A percentile compares a stretch with the other conserved stretches of the same genome.
phyloP scores from a whole-genome alignment of 2,797 vertebrate genomes.

The Gallinago stenura region DNA sequence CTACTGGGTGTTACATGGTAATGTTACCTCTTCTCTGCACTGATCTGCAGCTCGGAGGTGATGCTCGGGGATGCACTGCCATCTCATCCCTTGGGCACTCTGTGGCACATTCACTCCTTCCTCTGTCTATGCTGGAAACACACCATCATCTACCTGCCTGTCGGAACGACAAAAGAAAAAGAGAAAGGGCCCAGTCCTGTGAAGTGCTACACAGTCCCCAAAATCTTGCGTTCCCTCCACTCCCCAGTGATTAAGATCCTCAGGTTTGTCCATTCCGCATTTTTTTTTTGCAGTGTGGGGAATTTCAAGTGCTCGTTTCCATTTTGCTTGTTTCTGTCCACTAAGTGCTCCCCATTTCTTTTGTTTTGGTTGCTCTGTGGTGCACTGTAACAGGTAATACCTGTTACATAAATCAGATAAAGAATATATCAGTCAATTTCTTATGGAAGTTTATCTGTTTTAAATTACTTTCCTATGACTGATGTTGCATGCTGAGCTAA shows the following conservation, averaged over 20 bases:
- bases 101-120: background rate
- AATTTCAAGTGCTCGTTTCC: background rate
- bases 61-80: fast-evolving
- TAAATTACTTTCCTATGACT: conserved; percentile 64
- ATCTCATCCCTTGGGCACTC: background rate
- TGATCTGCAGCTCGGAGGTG: background rate
- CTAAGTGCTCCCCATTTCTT: background rate
- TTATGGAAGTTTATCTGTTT: conserved; percentile 30
- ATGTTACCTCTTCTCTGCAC: background rate
- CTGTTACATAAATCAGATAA: background rate
- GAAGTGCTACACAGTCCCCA: fast-evolving
- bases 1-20: background rate
- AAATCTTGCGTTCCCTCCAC: background rate
- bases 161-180: fast-evolving
- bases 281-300: background rate
- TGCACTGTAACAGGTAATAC: background rate
- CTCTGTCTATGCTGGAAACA: background rate
- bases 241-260: background rate
- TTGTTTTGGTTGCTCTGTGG: background rate
- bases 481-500: conserved; percentile 48
- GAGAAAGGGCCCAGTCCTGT: fast-evolving
- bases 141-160: background rate
- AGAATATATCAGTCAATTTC: background rate
- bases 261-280: background rate
- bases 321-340: background rate